Evolutionary conservation across 2,888 invertebrate species (phyloP), one percentile per base, ranked within the genome.

Genomic region (Lithophane leautieri): DNA sequence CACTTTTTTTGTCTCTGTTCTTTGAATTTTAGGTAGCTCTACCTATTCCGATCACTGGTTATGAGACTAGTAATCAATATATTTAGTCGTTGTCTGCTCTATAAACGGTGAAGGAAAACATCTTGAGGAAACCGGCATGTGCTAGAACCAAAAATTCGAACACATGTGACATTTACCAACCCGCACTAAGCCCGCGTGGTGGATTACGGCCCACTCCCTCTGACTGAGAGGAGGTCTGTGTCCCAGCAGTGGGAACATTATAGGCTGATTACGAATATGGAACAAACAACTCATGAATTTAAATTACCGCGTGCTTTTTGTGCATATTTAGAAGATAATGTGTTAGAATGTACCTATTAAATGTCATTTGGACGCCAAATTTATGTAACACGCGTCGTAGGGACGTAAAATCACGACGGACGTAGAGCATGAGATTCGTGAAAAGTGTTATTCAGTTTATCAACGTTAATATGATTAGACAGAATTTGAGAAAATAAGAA

Each of bases 401-500:
- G 19, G 34, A 19, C n/a, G 47, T 50, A 63, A 68, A 34, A 34
- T 44, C 56, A 12, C 34, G 9, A n/a, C n/a, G n/a, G n/a, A n/a
- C n/a, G n/a, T n/a, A n/a, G n/a, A n/a, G n/a, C n/a, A n/a, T n/a
- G 25, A 40, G 14, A 4, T 22, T 7, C 60, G 28, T 61, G 52
- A 44, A 25, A 66, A 62, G 22, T 67, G 12, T 25, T 40, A 28
- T 61, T 73, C 61, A 75, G 25, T 25, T 34, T 12, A 61, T 25
- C 16, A 61, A 19, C 6, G n/a, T 42, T 66, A 60, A 76, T 50
- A 34, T 40, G 34, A 54, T 52, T 60, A 16, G n/a, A 44, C 28
- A 11, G 47, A 40, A n/a, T n/a, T 28, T 40, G 2, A 50, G 25
- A 40, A 58, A 58, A 42, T 50, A n/a, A 42, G 22, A 40, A 58